Percentiles rank a stretch among this genome's conserved stretches.
phyloP scores from a whole-genome alignment of 2,797 vertebrate species.

The Poecilia gillii region DNA sequence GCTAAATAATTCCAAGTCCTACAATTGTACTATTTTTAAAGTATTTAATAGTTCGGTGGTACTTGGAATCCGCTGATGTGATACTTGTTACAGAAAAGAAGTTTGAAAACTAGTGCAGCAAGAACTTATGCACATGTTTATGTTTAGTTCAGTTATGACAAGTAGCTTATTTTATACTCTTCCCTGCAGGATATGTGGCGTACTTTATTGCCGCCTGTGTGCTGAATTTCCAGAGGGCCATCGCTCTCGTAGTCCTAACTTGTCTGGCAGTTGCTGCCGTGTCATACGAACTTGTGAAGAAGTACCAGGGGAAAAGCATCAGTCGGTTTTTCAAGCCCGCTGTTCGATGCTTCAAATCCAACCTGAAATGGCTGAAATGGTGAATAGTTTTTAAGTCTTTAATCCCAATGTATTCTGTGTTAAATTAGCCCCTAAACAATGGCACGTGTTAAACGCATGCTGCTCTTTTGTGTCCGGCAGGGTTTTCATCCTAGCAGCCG shows the following conservation, averaged over 20 bases:
- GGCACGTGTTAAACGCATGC: not conserved
- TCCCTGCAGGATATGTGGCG: constrained; percentile 83
- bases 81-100: not conserved
- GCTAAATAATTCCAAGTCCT: not conserved
- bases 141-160: not conserved
- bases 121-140: not conserved
- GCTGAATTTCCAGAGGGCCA: constrained; percentile 86
- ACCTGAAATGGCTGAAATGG: constrained; percentile 90
- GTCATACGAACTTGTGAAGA: constrained; percentile 78
- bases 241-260: constrained; percentile 87
- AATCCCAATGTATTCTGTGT: not conserved
- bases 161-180: not conserved
- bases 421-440: not conserved
- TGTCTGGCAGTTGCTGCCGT: constrained; percentile 75
- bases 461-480: constrained; percentile 70
- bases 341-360: constrained; percentile 62
- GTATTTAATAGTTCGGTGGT: not conserved
- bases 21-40: not conserved
- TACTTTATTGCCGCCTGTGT: constrained; percentile 90
- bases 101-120: not conserved
- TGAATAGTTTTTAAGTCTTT: constrained; percentile 70
- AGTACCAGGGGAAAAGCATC: constrained; percentile 80
- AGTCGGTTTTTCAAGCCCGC: constrained; percentile 68
- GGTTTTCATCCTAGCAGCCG: constrained; percentile 77
- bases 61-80: not conserved